Conservation (phyloP, 2,797 vertebrate genomes). For the Capromys pilorides region DNA sequence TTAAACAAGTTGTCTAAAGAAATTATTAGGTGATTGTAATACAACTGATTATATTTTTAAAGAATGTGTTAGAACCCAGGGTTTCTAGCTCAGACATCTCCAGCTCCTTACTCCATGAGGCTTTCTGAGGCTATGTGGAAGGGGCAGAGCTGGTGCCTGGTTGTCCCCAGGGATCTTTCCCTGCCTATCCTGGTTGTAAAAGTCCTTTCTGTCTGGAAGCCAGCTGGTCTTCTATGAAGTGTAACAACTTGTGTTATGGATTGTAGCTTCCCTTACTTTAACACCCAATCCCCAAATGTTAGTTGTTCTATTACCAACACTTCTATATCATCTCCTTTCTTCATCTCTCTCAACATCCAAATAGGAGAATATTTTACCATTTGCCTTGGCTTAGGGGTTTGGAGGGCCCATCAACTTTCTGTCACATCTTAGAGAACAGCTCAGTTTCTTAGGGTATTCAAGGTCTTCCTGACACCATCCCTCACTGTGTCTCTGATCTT, state of each 20-base stretch:
- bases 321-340: neutral
- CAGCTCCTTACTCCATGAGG: neutral
- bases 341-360: neutral
- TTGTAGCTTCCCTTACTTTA: conserved; percentile 25
- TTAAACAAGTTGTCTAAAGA: neutral
- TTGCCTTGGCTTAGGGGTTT: neutral
- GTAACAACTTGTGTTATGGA: neutral
- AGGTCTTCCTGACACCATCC: neutral
- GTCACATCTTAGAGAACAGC: neutral
- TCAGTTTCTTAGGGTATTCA: neutral
- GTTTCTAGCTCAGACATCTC: neutral
- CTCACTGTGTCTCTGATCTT: neutral
- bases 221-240: neutral
- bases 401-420: neutral
- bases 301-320: neutral
- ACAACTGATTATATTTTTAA: neutral
- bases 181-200: neutral
- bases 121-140: neutral
- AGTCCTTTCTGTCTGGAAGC: neutral
- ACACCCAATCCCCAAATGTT: neutral
- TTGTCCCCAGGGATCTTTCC: neutral
- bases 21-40: neutral
- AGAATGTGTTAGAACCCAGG: neutral
- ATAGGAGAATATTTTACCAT: neutral
- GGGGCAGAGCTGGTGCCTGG: neutral